Base-by-base conservation (phyloP, 2,888 invertebrate species). In the Caradrina kadenii region DNA sequence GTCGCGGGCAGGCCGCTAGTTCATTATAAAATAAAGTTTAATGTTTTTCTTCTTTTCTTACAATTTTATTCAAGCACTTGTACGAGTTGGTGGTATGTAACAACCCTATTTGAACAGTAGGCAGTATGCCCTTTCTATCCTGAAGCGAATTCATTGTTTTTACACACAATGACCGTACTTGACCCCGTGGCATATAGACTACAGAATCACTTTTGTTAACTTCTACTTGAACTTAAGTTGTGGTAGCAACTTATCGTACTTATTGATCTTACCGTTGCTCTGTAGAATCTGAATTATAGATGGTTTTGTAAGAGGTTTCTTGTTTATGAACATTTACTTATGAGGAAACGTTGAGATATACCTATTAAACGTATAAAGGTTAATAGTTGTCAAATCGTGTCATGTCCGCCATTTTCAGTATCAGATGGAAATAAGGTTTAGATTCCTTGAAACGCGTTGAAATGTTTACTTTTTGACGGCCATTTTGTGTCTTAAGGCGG, bases 131-230 rank as follows among this genome's bases (percentile, higher is more conserved):
- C 81, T 80, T 83, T 81, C 79, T 76, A 81, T 67, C 73, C 65
- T 63, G 61, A 56, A 77, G 68, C 70, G 19, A 63, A 58, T 31
- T 71, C 70, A 81, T 83, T 83, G 81, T 83, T 75, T 73, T 67
- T 66, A 50, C 63, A 59, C 50, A 65, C 77, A 83, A 83, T 79
- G 56, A 64, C 50, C 70, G 81, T 80, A 45, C 83, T 81, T 83
- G 83, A 83, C 73, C 83, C 48, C 49, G 8, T 83, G 81, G 17
- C 76, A 77, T 81, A 73, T 39, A 58, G 39, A 56, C 60, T 53
- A 53, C 66, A 52, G 45, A 45, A 45, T 45, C 45, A 48, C 58
- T 70, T 63, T 60, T 75, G 56, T 65, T 70, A 35, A 35, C 31
- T 50, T 67, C 31, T 55, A 48, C 22, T 63, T 50, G 13, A 58